These are phyloP conservation scores for Paracentrotus lividus DNA, from an alignment of 53 echinoderm and acorn worm genomes.

Conservation along the genomic window DNA sequence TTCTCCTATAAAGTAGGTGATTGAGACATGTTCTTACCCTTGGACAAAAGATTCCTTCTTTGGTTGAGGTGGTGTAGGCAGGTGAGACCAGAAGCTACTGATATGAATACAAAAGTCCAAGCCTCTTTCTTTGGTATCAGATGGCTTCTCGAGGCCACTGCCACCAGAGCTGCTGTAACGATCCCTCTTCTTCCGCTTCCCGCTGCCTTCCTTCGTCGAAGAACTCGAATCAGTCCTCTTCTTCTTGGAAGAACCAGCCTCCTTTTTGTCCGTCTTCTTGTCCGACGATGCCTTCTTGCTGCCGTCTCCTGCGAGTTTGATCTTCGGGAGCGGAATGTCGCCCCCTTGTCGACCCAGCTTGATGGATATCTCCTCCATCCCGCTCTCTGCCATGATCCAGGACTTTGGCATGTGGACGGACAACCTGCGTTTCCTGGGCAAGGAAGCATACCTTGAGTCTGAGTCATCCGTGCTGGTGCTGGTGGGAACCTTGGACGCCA, in stretches of 20 bases:
- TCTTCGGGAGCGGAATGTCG: conserved; percentile 83
- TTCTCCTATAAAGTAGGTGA: no score
- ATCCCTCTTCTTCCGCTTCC: conserved; percentile 62
- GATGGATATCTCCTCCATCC: conserved; percentile 79
- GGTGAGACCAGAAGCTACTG: conserved; percentile 78
- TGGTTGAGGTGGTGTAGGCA: conserved; percentile 83
- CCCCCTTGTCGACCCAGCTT: conserved; percentile 75
- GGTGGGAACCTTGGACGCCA: conserved; percentile 66
- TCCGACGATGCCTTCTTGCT: conserved; percentile 51
- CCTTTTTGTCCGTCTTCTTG: conserved; percentile 22
- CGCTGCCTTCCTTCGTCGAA: conserved; percentile 43
- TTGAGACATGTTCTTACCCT: conserved; percentile 29
- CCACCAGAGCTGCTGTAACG: conserved; percentile 70
- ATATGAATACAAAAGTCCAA: conserved; percentile 79
- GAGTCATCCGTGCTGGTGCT: conserved; percentile 38
- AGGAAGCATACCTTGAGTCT: conserved; percentile 46
- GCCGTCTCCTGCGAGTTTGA: conserved; percentile 56
- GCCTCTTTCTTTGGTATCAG: conserved; percentile 83
- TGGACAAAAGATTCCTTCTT: conserved; percentile 71
- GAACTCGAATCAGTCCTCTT: conserved; percentile 63
- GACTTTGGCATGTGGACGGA: conserved; percentile 66
- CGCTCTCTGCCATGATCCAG: conserved; percentile 86
- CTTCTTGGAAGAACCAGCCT: not conserved
- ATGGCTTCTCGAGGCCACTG: conserved; percentile 59
- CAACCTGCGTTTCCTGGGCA: conserved; percentile 52